Evolutionary conservation across 2,888 invertebrate species (phyloP).

Genomic region (Labia minor): DNA sequence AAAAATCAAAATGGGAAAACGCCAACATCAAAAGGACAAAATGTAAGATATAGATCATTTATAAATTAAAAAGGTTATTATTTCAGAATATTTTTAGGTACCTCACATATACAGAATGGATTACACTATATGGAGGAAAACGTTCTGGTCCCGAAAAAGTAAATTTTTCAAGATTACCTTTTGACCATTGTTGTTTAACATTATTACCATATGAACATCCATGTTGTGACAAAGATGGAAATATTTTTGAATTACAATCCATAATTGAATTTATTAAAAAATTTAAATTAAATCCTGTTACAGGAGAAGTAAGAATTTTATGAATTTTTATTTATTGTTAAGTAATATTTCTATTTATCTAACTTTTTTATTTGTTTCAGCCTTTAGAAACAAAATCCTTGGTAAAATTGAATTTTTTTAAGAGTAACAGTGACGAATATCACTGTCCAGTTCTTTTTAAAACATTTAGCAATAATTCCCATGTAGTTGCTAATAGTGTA

Average conservation of each 20-base stretch:
- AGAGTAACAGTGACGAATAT: constrained; percentile 69
- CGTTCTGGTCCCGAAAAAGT: constrained; percentile 53
- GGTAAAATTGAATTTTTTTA: constrained; percentile 75
- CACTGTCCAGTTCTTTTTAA: constrained; percentile 94
- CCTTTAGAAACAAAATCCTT: constrained; percentile 70
- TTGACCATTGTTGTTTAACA: constrained; percentile 82
- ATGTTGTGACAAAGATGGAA: constrained; percentile 79
- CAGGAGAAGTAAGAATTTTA: constrained; percentile 57
- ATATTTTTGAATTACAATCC: constrained; percentile 84
- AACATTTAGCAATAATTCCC: constrained; percentile 82
- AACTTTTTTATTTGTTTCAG: constrained; percentile 37
- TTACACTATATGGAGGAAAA: constrained; percentile 81
- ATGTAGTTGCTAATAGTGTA: constrained; percentile 77
- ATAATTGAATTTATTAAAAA: constrained; percentile 79
- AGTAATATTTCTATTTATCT: background rate
- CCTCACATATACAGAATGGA: constrained; percentile 79
- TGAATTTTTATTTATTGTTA: background rate
- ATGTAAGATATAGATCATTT: constrained; percentile 46
- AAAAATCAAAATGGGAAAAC: constrained; percentile 67
- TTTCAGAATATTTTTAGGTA: constrained; percentile 47
- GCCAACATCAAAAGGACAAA: constrained; percentile 91
- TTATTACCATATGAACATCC: constrained; percentile 88
- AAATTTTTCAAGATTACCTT: constrained; percentile 83
- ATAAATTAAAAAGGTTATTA: background rate
- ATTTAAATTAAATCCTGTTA: constrained; percentile 87